Evolutionary conservation across 1,140 invertebrate genomes (phyloP), one percentile per base, ranked within the genome.

Genomic region (Patella vulgata): DNA sequence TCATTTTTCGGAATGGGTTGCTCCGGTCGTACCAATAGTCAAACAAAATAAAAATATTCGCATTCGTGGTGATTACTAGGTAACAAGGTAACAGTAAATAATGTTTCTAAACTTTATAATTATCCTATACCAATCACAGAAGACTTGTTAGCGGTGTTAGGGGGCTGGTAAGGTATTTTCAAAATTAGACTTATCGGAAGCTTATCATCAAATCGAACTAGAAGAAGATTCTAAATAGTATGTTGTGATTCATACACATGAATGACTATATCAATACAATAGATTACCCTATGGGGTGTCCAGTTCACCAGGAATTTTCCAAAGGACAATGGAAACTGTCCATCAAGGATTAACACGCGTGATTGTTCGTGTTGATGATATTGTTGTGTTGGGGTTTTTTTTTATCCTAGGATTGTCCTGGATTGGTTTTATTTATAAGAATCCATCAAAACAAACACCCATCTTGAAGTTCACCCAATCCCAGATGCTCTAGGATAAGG

Each of bases 151-250:
- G 25, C 50, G 3, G 30, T 19, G 17, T n/a, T n/a, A n/a, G n/a
- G n/a, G n/a, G n/a, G n/a, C n/a, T n/a, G n/a, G n/a, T 31, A 30
- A 33, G 50, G 50, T 52, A 8, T 8, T 52, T 30, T 27, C 25
- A 14, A 52, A 52, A 28, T 17, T 52, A 30, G 50, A 52, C 30
- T 14, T 52, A 28, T 5, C 50, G 5, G 9, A 52, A 27, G 50
- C 50, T 4, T 27, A 52, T 52, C 27, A 28, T 9, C 50, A 52
- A 33, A 5, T 1, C 3, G 50, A 52, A 30, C 5, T 52, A 30
- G 6, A 27, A 9, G 27, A 28, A 12, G 31, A 52, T 2, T 30
- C 50, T 2, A 28, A 31, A 14, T 3, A 28, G 5, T 14, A 36
- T n/a, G n/a, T n/a, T n/a, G n/a, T n/a, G n/a, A n/a, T n/a, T n/a